A percentile compares a stretch with the other conserved stretches of the same genome.
Evolutionary conservation across 2,113 vertebrate species (phyloP).

Genomic region (Ondatra zibethicus): DNA sequence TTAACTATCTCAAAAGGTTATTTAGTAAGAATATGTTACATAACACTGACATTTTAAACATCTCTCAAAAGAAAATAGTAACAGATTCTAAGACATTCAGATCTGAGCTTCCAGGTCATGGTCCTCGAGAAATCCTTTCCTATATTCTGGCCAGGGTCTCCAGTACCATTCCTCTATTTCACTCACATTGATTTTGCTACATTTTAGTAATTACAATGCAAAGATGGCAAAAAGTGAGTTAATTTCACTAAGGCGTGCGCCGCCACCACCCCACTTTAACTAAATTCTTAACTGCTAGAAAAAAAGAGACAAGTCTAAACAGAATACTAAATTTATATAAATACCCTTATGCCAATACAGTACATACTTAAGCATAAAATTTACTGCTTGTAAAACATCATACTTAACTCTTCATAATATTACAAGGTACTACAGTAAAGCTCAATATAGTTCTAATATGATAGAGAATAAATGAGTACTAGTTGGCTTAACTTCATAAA

Average conservation of each 20-base stretch:
- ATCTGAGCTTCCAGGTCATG: conserved; percentile 8
- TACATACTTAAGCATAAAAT: neutral
- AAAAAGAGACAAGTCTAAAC: neutral
- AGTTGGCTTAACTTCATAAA: conserved; percentile 3
- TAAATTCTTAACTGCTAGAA: conserved; percentile 35
- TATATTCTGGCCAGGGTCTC: neutral
- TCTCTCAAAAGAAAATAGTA: conserved; percentile 61
- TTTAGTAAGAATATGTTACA: neutral
- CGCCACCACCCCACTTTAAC: neutral
- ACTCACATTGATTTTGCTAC: neutral
- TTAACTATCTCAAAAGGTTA: conserved; percentile 24
- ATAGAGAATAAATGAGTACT: neutral
- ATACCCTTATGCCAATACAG: neutral
- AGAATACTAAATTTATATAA: neutral
- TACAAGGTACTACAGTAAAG: neutral
- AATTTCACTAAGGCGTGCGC: neutral
- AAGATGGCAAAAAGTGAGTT: conserved; percentile 21
- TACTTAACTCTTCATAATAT: neutral
- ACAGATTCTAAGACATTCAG: conserved; percentile 6
- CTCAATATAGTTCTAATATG: conserved; percentile 16
- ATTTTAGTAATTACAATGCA: conserved; percentile 8
- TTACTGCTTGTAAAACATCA: conserved; percentile 24
- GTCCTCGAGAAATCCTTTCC: conserved; percentile 28
- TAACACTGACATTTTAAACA: conserved; percentile 35
- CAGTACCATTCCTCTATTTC: neutral